These are phyloP conservation scores for Rhagoletis zephyria DNA, from an alignment of 1,140 invertebrate species.

Conservation along the genomic window DNA sequence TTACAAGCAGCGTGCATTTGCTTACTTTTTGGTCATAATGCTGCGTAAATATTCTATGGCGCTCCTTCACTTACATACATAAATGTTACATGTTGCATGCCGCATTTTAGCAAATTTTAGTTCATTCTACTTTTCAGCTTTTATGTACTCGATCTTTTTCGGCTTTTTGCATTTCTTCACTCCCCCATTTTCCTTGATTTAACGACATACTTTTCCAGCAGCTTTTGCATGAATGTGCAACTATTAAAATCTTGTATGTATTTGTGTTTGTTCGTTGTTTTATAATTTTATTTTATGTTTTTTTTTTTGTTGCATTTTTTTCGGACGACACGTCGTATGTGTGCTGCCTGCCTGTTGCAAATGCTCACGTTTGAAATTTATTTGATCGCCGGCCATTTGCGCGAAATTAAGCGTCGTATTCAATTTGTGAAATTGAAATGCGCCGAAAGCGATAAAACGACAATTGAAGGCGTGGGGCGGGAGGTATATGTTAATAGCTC, in stretches of 20 bases:
- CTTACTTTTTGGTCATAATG: conserved; percentile 9
- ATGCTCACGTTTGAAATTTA: conserved; percentile 41
- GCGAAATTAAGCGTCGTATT: conserved; percentile 45
- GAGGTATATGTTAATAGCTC: too few species aligned
- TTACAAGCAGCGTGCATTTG: neutral
- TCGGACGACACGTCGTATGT: neutral
- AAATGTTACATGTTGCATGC: neutral
- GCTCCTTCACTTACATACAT: neutral
- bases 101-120: conserved; percentile 22
- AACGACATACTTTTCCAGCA: neutral
- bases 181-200: neutral
- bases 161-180: neutral
- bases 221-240: neutral
- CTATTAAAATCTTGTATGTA: conserved; percentile 2
- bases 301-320: neutral
- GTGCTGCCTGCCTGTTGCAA: too few species aligned
- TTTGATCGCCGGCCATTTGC: conserved; percentile 29
- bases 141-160: neutral
- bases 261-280: neutral
- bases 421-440: conserved; percentile 46
- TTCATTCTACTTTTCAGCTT: conserved; percentile 11
- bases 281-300: neutral
- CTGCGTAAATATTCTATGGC: neutral
- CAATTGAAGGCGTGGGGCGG: too few species aligned
- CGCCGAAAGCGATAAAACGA: neutral